Evolutionary conservation across 2,888 invertebrate genomes (phyloP).

Genomic region (Aethes cnicana): DNA sequence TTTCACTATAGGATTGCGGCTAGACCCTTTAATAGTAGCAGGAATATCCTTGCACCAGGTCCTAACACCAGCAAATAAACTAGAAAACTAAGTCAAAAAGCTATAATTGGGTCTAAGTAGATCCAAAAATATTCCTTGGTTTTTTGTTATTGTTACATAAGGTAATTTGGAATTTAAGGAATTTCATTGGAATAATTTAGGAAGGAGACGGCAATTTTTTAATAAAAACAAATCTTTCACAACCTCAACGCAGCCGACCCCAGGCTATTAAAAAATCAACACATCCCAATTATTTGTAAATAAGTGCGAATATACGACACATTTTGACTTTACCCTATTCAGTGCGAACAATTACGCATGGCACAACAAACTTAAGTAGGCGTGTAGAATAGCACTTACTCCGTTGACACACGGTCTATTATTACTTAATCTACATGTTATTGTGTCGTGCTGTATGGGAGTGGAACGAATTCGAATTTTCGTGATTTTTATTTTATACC

Average conservation of each 20-base stretch:
- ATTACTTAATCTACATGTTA: too few species aligned
- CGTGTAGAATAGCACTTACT: too few species aligned
- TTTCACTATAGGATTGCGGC: too few species aligned
- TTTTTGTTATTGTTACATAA: neutral
- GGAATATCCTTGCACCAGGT: too few species aligned
- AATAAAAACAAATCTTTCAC: conserved; percentile 27
- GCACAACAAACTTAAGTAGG: too few species aligned
- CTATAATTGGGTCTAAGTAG: too few species aligned
- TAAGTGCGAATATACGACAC: conserved; percentile 32
- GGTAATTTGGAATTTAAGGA: neutral
- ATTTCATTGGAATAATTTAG: conserved; percentile 7
- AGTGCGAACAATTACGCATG: conserved; percentile 24
- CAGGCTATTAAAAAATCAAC: conserved; percentile 40
- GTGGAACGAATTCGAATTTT: conserved; percentile 27
- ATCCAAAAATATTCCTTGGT: too few species aligned
- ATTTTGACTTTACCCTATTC: conserved; percentile 32
- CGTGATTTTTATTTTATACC: conserved; percentile 23
- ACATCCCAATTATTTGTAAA: conserved; percentile 39
- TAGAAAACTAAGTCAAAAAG: too few species aligned
- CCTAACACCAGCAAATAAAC: too few species aligned
- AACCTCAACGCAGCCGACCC: conserved; percentile 23
- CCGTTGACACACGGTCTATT: too few species aligned
- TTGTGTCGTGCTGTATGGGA: too few species aligned
- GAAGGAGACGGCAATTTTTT: neutral
- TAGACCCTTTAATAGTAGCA: too few species aligned